These are phyloP conservation scores for Vollenhovia emeryi DNA, from an alignment of 1,140 invertebrate species.

Conservation along the genomic window DNA sequence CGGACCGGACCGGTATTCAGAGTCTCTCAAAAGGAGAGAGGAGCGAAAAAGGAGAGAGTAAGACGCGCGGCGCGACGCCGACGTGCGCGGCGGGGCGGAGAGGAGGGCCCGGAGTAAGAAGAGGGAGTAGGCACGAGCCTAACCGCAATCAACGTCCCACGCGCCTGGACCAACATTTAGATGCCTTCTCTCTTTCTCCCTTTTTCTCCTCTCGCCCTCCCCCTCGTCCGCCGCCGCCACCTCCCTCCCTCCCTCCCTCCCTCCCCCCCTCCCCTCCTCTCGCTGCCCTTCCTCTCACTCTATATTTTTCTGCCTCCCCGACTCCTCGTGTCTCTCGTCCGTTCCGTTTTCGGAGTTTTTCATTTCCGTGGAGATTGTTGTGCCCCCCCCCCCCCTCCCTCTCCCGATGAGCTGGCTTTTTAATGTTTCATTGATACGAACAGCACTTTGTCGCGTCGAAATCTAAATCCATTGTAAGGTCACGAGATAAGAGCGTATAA, in stretches of 20 bases:
- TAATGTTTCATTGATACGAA: not conserved
- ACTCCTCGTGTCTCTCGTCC: not conserved
- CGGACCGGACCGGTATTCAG: constrained; percentile 83
- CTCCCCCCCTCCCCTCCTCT: not conserved
- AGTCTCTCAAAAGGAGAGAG: constrained; percentile 72
- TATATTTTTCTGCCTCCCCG: constrained; percentile 16
- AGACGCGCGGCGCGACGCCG: constrained; percentile 39
- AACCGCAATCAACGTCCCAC: constrained; percentile 83
- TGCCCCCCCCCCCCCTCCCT: no score
- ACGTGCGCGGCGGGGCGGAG: constrained; percentile 24
- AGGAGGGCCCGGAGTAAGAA: constrained; percentile 27
- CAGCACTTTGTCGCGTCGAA: not conserved
- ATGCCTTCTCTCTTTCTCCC: constrained; percentile 66
- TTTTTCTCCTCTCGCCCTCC: constrained; percentile 37
- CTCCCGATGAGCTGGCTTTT: not conserved
- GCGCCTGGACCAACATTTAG: constrained; percentile 79
- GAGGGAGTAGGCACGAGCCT: constrained; percentile 83
- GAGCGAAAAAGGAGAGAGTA: constrained; percentile 34
- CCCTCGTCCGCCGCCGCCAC: no score
- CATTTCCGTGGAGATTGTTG: not conserved
- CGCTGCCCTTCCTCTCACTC: not conserved
- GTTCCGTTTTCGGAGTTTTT: constrained; percentile 28
- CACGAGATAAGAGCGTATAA: not conserved
- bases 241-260: constrained; percentile 16
- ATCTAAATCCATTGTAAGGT: not conserved